Evolutionary conservation across 2,797 vertebrate species (phyloP).

Genomic region (Orestias chungarensis): DNA sequence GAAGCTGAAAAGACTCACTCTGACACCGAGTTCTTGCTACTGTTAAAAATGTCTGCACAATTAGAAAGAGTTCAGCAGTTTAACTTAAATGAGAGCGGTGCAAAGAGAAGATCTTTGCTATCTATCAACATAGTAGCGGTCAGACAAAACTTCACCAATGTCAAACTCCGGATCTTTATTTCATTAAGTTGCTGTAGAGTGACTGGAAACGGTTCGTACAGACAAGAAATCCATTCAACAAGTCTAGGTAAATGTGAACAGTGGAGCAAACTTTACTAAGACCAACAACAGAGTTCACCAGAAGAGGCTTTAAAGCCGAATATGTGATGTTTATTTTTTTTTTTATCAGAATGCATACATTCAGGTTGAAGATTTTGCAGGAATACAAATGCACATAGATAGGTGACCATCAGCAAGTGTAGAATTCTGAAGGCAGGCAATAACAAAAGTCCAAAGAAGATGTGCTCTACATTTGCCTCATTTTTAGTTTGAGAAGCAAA

Average conservation of each 20-base stretch:
- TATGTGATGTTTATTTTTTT: too few relatives aligned
- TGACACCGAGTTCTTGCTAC: not conserved
- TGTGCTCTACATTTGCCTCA: conserved; percentile 69
- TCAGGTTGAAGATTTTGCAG: conserved; percentile 57
- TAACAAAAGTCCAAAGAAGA: conserved; percentile 75
- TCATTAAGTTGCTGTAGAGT: not conserved
- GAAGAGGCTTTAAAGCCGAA: too few relatives aligned
- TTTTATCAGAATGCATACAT: conserved; percentile 59
- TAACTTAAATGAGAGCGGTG: not conserved
- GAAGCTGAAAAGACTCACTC: too few relatives aligned
- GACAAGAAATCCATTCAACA: not conserved
- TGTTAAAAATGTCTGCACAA: not conserved
- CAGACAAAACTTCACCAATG: not conserved
- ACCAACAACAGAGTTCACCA: not conserved
- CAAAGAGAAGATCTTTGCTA: not conserved
- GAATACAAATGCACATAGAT: conserved; percentile 75
- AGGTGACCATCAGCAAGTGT: conserved; percentile 63
- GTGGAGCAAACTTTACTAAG: not conserved
- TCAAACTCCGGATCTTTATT: not conserved
- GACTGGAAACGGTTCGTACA: not conserved
- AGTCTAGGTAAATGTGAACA: not conserved
- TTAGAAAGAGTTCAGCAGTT: not conserved
- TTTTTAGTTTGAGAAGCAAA: conserved; percentile 56
- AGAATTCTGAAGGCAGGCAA: conserved; percentile 7
- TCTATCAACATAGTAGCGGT: not conserved